Conservation (phyloP, 2,888 invertebrate species). For the Tenthredo scrophulariae region DNA sequence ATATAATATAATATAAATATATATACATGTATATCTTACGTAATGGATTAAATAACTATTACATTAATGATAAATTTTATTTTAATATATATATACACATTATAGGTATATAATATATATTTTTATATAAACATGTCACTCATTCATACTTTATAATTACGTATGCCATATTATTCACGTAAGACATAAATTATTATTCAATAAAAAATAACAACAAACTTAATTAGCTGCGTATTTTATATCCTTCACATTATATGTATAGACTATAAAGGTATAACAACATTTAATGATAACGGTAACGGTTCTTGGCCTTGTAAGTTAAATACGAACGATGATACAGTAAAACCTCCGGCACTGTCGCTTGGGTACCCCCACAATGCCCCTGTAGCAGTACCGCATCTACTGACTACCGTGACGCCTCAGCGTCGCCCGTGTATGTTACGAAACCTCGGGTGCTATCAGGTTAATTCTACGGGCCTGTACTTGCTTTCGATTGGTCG, state of each 20-base stretch:
- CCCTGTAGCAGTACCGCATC: too few species aligned
- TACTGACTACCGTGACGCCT: too few species aligned
- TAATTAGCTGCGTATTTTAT: not conserved
- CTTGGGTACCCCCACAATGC: too few species aligned
- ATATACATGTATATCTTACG: not conserved
- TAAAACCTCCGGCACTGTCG: too few species aligned
- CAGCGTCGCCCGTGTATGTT: too few species aligned
- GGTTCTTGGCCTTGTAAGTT: not conserved
- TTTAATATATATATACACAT: not conserved
- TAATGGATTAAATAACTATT: not conserved
- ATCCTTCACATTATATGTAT: not conserved
- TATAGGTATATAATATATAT: constrained; percentile 3
- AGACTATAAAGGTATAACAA: not conserved
- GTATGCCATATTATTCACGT: constrained; percentile 13
- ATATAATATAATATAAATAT: constrained; percentile 13
- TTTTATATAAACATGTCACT: constrained; percentile 6
- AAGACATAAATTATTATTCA: constrained; percentile 31
- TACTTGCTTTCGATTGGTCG: too few species aligned
- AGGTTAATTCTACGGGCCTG: too few species aligned
- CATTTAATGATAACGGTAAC: not conserved
- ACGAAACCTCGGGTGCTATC: too few species aligned
- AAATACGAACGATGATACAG: too few species aligned
- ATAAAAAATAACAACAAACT: constrained; percentile 1
- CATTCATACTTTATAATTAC: not conserved
- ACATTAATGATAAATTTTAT: not conserved